Base-by-base conservation (phyloP, 2,888 invertebrate species). In the Disparrhopalites patrizii region DNA sequence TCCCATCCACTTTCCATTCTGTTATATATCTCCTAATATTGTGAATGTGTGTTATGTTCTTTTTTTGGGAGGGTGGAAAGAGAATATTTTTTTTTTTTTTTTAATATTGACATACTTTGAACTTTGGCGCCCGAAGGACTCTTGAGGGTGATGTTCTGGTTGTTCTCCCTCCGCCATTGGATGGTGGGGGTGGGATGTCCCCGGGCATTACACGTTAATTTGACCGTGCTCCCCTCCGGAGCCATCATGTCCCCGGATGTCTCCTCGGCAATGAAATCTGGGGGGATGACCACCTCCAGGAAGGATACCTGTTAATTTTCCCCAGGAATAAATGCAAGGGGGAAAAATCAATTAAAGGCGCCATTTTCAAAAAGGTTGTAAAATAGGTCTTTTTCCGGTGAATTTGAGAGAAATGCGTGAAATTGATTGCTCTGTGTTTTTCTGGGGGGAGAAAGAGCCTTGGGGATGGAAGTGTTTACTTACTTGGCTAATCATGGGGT, bases 401-500 rank as follows among this genome's bases (percentile, higher is more conserved):
- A 50, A 23, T 13, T 54, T 25, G 10, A n/a, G 20, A 25, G 25
- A 27, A 54, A 23, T 8, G 28, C n/a, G n/a, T 13, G 50, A 15
- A 15, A 18, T 50, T 13, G 50, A 20, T 15, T n/a, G n/a, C n/a
- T n/a, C 23, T 47, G n/a, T 5, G 8, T 15, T 8, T 47, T 47
- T 28, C 8, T 25, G 15, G 50, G 62, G 50, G 25, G 13, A 52
- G 57, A 61, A 55, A 66, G 5, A 43, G n/a, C 8, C 43, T 4
- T 18, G 43, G 15, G 5, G 15, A 5, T n/a, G 20, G n/a, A 43
- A 43, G n/a, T 18, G 8, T 43, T 43, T 47, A 78, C 81, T 81
- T 81, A 93, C 90, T 87, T 93, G 93, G 80, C 90, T 91, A 81
- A 90, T 90, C 93, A 93, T 93, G 0, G 93, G 94, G 81, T 92